Evolutionary conservation across 2,113 vertebrate genomes (phyloP), one percentile per base, ranked within the genome.

Genomic region (Accipiter virgatus): DNA sequence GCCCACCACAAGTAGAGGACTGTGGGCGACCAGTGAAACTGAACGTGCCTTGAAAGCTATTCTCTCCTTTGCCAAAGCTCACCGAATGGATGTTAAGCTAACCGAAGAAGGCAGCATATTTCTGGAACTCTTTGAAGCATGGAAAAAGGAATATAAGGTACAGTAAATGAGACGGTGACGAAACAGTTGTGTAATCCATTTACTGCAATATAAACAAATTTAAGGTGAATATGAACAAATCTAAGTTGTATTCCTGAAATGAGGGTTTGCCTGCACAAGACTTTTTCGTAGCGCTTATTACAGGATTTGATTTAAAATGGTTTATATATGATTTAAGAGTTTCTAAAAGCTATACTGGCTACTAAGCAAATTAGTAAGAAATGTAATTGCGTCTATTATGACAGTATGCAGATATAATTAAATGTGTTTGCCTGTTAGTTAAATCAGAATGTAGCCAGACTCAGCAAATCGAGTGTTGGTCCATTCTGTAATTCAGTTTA

Each of bases 121-220:
- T 89, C 98, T 99, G 98, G 99, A 99, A 77, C 99, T 99, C 70
- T 99, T 99, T 91, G 99, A 99, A 97, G 98, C 98, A 9, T 99
- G 99, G 99, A 99, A 99, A 97, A 99, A 99, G 81, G 99, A 99
- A 96, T 99, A 99, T 96, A 99, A 99, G 99, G 99, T 99, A 87
- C 13, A 58, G 26, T 65, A 75, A 75, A 81, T 32, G 20, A 56
- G 29, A 66, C 20, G 9, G n/a, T 86, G 50, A 58, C 16, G 4
- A 36, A 90, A 86, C 3, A 66, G 66, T 80, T 74, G 5, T 18
- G 29, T 45, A 43, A 9, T 58, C 29, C 13, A 16, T 89, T 93
- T 71, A 48, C 58, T 72, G 23, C 75, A 38, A 65, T 79, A 23
- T 34, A n/a, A 84, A 53, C 20, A 68, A 77, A 82, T 20, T 58